phyloP scores from a whole-genome alignment of 2,797 vertebrate species.

The Chelonia mydas region DNA sequence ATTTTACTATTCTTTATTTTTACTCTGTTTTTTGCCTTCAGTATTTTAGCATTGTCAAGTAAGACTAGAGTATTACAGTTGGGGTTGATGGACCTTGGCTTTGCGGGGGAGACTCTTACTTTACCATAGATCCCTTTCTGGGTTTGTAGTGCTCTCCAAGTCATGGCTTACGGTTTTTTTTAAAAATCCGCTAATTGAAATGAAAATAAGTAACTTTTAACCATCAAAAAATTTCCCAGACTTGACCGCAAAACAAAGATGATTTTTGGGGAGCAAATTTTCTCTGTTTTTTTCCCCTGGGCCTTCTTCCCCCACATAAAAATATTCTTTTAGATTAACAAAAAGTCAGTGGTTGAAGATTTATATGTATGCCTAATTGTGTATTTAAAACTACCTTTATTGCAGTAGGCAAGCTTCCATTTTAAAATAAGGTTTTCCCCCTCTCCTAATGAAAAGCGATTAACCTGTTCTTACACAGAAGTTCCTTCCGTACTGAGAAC shows the following conservation, averaged over 20 bases:
- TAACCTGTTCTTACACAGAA: background rate
- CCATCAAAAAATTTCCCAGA: background rate
- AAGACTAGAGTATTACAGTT: background rate
- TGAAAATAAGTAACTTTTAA: conserved; percentile 39
- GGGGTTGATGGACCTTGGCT: background rate
- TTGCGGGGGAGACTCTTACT: background rate
- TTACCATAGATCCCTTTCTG: background rate
- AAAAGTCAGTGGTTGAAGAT: background rate
- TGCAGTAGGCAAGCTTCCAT: background rate
- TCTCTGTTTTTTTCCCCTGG: background rate
- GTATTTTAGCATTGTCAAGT: background rate
- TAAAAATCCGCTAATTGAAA: conserved; percentile 30
- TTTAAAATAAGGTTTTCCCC: background rate
- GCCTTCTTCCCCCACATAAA: background rate
- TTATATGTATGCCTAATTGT: background rate
- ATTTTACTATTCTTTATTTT: background rate
- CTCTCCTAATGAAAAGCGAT: background rate
- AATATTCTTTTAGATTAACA: background rate
- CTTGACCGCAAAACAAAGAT: background rate
- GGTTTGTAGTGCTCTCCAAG: background rate
- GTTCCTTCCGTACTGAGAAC: background rate
- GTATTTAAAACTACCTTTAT: background rate
- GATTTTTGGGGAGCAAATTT: background rate
- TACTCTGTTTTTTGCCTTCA: background rate
- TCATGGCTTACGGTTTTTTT: background rate